Percentiles rank a stretch among this genome's conserved stretches.
These are phyloP conservation scores for Vombatus ursinus DNA, from an alignment of 2,113 vertebrate genomes.

Conservation along the genomic window DNA sequence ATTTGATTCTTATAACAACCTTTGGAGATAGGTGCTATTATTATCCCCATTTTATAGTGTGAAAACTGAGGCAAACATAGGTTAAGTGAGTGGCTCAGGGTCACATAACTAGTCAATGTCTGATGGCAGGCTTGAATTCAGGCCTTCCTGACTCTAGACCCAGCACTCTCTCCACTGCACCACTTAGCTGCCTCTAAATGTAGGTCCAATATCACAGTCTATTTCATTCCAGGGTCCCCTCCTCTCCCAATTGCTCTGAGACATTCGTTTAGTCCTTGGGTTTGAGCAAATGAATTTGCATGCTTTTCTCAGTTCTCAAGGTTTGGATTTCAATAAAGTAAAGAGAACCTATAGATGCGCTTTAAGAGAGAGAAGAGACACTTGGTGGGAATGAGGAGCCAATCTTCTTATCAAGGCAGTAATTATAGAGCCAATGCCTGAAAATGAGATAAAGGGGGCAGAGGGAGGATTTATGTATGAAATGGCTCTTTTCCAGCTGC, in stretches of 20 bases:
- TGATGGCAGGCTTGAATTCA: not conserved
- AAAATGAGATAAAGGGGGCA: constrained; percentile 12
- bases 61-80: not conserved
- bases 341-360: not conserved
- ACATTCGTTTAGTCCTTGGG: not conserved
- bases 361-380: constrained; percentile 3
- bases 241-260: not conserved
- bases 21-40: not conserved
- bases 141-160: not conserved
- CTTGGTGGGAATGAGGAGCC: not conserved
- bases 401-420: constrained; percentile 41
- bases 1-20: not conserved
- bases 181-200: not conserved
- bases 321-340: not conserved
- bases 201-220: not conserved
- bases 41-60: not conserved
- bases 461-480: constrained; percentile 47
- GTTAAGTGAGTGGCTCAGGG: not conserved
- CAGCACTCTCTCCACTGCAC: not conserved
- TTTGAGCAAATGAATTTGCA: constrained; percentile 13
- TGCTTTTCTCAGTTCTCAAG: constrained; percentile 18
- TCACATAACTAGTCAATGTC: not conserved
- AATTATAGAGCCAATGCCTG: constrained; percentile 44
- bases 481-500: constrained; percentile 47
- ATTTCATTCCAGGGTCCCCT: not conserved